These are phyloP conservation scores for Zele albiditarsus DNA, from an alignment of 2,888 invertebrate genomes.

Conservation along the genomic window DNA sequence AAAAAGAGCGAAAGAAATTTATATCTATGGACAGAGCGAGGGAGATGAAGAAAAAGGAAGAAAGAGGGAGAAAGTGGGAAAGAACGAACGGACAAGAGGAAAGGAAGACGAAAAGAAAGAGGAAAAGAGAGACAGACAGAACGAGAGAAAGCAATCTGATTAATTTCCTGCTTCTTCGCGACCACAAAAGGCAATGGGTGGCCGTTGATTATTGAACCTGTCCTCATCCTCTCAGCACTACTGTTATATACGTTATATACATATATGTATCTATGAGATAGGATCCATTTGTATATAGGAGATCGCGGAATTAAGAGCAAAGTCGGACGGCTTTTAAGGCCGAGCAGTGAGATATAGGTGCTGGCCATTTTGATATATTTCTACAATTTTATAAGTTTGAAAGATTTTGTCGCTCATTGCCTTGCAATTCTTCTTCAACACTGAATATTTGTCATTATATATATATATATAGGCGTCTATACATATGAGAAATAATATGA, in stretches of 20 bases:
- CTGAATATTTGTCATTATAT: too few species aligned
- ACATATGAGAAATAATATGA: neutral
- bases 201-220: constrained; percentile 23
- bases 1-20: constrained; percentile 19
- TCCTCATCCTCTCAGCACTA: neutral
- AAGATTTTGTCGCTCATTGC: too few species aligned
- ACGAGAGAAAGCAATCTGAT: constrained; percentile 36
- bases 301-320: constrained; percentile 12
- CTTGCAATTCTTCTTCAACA: too few species aligned
- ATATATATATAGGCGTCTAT: neutral
- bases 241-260: neutral
- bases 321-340: neutral
- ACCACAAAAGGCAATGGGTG: constrained; percentile 32
- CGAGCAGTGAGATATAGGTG: neutral
- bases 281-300: constrained; percentile 9
- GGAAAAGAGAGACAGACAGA: neutral
- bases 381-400: too few species aligned
- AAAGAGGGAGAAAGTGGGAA: too few species aligned
- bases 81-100: too few species aligned
- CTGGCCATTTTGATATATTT: neutral
- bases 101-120: too few species aligned
- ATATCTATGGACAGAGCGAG: neutral
- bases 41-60: neutral
- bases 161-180: constrained; percentile 38
- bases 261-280: neutral